Evolutionary conservation across 2,797 vertebrate genomes (phyloP), one percentile per base, ranked within the genome.

Genomic region (Trichosurus vulpecula): DNA sequence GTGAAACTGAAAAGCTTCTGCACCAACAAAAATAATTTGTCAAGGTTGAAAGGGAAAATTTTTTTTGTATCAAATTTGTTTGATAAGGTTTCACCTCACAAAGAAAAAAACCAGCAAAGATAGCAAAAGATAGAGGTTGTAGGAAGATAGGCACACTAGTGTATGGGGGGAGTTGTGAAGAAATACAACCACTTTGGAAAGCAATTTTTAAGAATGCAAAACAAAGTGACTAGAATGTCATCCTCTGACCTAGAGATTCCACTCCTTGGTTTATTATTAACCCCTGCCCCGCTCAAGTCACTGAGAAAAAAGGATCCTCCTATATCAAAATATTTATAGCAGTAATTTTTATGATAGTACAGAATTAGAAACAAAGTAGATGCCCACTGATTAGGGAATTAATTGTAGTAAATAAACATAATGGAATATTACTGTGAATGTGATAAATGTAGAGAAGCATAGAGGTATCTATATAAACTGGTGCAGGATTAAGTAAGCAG

Each of bases 111-210:
- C 66, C 19, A 27, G 27, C n/a, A 66, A 93, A 93, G 16, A 92
- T 51, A 22, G 92, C 91, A 94, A 90, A 52, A 95, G 54, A 74
- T 19, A 30, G 91, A 66, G 58, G 16, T 56, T 95, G 35, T 90
- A 93, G 54, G 66, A 10, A 16, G 54, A 1, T 35, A 92, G 61
- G 53, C 61, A 5, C 92, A 91, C 57, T 74, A 52, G 30, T 61
- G 9, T 2, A 81, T 10, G 66, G 19, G 35, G 41, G 1, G 11
- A 8, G 94, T 41, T 90, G 93, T 54, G 56, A 92, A 96, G 92
- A 0, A 90, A 52, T 16, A 14, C 52, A 90, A 91, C 56, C 1
- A 55, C 16, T 90, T 35, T 53, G n/a, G 74, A 92, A 93, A 9
- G 90, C 58, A 31, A 47, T 93, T 92, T 47, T 56, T 9, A 96